Evolutionary conservation across 2,113 vertebrate genomes (phyloP).

Genomic region (Montifringilla adamsi): DNA sequence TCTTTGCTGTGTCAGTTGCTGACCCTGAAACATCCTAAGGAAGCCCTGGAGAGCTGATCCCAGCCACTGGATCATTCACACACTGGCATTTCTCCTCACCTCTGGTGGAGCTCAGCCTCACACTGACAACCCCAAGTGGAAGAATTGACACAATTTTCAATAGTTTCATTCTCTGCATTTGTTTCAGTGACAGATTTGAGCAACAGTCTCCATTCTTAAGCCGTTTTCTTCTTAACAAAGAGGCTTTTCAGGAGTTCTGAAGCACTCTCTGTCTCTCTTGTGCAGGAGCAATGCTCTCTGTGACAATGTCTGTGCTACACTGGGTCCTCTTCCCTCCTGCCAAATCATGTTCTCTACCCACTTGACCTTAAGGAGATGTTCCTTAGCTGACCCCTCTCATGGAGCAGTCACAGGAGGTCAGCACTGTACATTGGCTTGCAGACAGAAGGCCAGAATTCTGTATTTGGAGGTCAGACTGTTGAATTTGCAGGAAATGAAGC

Average conservation of each 20-base stretch:
- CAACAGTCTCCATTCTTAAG: not conserved
- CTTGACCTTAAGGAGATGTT: not conserved
- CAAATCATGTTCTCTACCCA: not conserved
- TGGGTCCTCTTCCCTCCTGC: not conserved
- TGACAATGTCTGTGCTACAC: not conserved
- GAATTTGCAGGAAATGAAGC: not conserved
- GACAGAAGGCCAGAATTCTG: not conserved
- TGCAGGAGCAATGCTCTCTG: not conserved
- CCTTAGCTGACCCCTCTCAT: not conserved
- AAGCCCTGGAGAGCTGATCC: not conserved
- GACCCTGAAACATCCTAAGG: not conserved
- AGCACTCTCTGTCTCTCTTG: not conserved
- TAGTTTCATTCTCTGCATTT: not conserved
- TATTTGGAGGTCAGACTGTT: not conserved
- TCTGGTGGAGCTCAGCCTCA: conserved; percentile 1
- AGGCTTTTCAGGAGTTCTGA: not conserved
- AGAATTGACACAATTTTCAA: not conserved
- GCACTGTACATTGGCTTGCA: not conserved
- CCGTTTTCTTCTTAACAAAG: not conserved
- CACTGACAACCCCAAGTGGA: not conserved
- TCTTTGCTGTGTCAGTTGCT: not conserved
- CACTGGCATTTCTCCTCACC: not conserved
- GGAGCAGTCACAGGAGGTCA: not conserved
- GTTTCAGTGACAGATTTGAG: not conserved
- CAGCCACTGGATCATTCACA: not conserved